A percentile compares a stretch with the other conserved stretches of the same genome.
phyloP scores from a whole-genome alignment of 2,113 vertebrate species.

The Accipiter cooperii region DNA sequence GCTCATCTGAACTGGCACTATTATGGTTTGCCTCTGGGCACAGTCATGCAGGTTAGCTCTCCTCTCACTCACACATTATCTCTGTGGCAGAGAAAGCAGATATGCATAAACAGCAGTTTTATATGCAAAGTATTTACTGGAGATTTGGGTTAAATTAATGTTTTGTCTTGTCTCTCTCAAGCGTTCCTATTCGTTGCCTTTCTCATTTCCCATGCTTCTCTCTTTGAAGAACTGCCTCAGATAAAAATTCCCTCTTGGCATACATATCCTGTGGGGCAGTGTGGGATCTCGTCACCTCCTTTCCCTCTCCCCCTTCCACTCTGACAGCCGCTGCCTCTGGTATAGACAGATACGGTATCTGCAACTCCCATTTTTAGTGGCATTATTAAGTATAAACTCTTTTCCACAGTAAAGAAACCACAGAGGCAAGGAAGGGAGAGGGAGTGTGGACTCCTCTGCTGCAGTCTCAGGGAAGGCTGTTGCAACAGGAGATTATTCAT shows the following conservation, averaged over 20 bases:
- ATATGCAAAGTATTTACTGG: background rate
- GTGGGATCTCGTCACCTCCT: fast-evolving
- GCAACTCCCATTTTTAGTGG: background rate
- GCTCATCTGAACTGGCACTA: background rate
- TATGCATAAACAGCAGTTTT: background rate
- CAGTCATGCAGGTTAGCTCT: background rate
- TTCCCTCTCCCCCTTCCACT: background rate
- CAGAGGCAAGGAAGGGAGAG: background rate
- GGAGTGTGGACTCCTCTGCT: background rate
- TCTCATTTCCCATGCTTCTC: background rate
- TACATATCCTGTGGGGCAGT: background rate
- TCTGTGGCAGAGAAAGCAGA: background rate
- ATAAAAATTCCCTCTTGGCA: background rate
- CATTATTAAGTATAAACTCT: background rate
- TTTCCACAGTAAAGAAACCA: background rate
- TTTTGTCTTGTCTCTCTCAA: background rate
- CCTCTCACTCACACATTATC: background rate
- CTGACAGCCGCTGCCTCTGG: background rate
- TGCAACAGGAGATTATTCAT: background rate
- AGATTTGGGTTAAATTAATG: background rate
- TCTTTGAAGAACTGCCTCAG: background rate
- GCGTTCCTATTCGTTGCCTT: background rate
- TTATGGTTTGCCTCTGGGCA: background rate
- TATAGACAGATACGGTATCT: background rate
- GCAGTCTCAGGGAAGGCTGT: background rate